These are phyloP conservation scores for Drosophila monieri DNA, from an alignment of 2,888 invertebrate species.

Conservation along the genomic window DNA sequence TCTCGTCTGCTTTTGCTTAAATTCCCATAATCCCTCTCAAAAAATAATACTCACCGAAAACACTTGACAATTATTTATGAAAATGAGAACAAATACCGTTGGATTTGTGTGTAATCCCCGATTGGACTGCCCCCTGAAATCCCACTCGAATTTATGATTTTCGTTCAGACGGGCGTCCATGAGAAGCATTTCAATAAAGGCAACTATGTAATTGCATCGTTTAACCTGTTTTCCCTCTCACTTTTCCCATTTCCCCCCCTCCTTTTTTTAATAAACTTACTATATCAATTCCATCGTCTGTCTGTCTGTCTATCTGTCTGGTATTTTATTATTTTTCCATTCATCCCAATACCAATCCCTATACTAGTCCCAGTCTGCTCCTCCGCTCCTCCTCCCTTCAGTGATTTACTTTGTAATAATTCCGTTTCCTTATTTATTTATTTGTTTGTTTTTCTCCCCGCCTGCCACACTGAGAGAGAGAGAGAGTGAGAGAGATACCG, in stretches of 20 bases:
- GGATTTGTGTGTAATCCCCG: no score
- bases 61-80: no score
- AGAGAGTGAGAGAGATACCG: background rate
- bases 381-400: background rate
- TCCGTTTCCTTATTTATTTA: conserved; percentile 39
- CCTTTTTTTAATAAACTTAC: conserved; percentile 18
- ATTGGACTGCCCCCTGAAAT: background rate
- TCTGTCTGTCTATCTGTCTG: background rate
- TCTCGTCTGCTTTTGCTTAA: no score
- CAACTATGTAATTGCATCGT: background rate
- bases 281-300: conserved; percentile 12
- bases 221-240: background rate
- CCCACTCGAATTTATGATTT: conserved; percentile 1
- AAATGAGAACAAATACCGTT: no score
- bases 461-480: conserved; percentile 3
- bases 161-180: background rate
- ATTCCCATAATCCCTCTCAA: no score
- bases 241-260: background rate
- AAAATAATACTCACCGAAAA: no score
- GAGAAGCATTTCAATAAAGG: background rate
- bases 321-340: conserved; percentile 19
- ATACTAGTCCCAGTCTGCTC: no score
- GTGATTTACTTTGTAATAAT: conserved; percentile 30
- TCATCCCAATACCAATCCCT: background rate
- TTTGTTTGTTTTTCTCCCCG: conserved; percentile 25